Base-by-base conservation (phyloP, 1,140 invertebrate genomes). In the Temnothorax curvispinosus region DNA sequence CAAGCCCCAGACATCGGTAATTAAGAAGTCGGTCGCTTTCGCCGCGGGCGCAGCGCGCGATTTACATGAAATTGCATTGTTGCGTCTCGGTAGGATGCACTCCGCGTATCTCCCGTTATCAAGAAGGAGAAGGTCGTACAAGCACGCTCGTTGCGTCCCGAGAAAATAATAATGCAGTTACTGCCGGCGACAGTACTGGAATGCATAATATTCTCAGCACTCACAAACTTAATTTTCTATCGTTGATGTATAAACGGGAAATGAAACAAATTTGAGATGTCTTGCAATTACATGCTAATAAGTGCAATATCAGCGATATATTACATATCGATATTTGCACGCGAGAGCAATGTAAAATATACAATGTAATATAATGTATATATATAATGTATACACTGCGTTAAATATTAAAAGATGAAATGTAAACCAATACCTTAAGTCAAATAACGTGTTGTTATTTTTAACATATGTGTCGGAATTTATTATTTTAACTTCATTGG, bases 1-100 rank as follows among this genome's bases (percentile, higher is more conserved):
- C 41, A 21, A 50, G 27, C 27, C 18, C 58, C 38, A 47, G 54
- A 84, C 27, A 38, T 62, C 69, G 54, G 44, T 84, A 75, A 84
- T 84, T 84, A 84, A 84, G 77, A 80, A 54, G 80, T 47, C 80
- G 80, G 27, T 47, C 54, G 80, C 80, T 84, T 78, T 85, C 82
- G 74, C 72, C 82, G 74, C 47, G 60, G 60, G 74, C 74, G 82
- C 74, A 21, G 69, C 18, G 18, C 54, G 27, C 54, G 67, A 75
- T 84, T 84, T 84, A 69, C 80, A 84, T 84, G 80, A 62, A 74
- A 84, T 75, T 75, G 69, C 65, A 69, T 32, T 69, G 41, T 50
- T 50, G 21, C 80, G 72, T 74, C 67, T 21, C 35, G 69, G 74
- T 47, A 54, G 15, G 52, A 58, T 47, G 67, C 54, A 32, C n/a